A percentile compares a stretch with the other conserved stretches of the same genome.
phyloP scores from a whole-genome alignment of 2,113 vertebrate genomes.

The Lipophrys pholis region DNA sequence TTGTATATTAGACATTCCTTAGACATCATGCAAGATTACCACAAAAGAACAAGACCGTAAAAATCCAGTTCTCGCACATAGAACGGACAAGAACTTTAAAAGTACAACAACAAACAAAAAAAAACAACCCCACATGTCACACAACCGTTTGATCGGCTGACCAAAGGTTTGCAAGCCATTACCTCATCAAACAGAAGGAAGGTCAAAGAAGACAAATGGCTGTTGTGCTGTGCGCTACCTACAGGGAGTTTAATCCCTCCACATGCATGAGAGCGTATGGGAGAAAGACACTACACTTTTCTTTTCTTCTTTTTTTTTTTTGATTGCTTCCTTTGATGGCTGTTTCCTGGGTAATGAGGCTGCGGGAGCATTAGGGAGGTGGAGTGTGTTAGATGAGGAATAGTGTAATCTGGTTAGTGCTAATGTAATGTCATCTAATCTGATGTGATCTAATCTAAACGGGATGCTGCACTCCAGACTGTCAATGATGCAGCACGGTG shows the following conservation, averaged over 20 bases:
- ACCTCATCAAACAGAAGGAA: conserved; percentile 33
- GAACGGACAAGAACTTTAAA: not conserved
- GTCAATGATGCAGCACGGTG: conserved; percentile 45
- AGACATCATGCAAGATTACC: conserved; percentile 68
- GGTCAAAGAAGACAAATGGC: conserved; percentile 36
- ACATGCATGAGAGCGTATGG: not conserved
- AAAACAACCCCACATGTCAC: not conserved
- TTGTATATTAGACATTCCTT: conserved; percentile 74
- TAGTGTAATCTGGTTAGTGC: conserved; percentile 68
- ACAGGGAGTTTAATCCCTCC: conserved; percentile 36
- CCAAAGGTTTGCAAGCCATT: conserved; percentile 18
- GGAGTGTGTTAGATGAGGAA: conserved; percentile 66
- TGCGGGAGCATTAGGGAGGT: conserved; percentile 47
- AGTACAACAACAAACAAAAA: too few species aligned
- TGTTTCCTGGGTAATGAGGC: conserved; percentile 66
- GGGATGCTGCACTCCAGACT: conserved; percentile 37
- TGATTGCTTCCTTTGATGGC: conserved; percentile 54
- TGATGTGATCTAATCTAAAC: conserved; percentile 65
- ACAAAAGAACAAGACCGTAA: conserved; percentile 60
- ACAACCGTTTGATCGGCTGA: not conserved
- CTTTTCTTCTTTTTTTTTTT: not conserved
- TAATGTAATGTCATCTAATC: conserved; percentile 71
- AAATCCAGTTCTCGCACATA: conserved; percentile 53
- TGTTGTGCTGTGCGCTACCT: conserved; percentile 26
- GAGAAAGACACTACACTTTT: conserved; percentile 27